Conservation (phyloP, 2,888 invertebrate species). For the Microchrysa polita region DNA sequence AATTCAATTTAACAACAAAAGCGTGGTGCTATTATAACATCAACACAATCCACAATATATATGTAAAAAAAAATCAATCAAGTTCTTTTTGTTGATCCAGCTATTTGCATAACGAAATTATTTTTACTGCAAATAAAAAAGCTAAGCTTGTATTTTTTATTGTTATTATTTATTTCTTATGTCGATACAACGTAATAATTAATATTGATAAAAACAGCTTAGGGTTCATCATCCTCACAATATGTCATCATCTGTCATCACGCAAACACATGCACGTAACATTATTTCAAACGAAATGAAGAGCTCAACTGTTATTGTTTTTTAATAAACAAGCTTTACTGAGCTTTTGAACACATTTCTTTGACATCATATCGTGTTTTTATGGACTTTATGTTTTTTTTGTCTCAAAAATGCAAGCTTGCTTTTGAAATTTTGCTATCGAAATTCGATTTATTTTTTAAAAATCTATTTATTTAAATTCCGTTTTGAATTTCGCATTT, state of each 20-base stretch:
- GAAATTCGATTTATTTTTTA: conserved; percentile 9
- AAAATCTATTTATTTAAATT: conserved; percentile 24
- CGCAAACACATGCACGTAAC: too few relatives aligned
- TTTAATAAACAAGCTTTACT: conserved; percentile 11
- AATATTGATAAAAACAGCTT: conserved; percentile 17
- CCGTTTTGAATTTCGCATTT: conserved; percentile 34
- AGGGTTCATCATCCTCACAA: conserved; percentile 11
- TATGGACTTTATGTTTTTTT: background rate
- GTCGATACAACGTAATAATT: too few relatives aligned
- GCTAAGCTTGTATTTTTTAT: conserved; percentile 47
- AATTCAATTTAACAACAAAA: conserved; percentile 29
- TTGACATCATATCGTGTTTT: background rate
- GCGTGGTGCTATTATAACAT: conserved; percentile 28
- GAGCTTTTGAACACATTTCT: background rate
- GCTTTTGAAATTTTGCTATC: conserved; percentile 33
- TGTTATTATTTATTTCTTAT: too few relatives aligned
- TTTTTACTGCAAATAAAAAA: conserved; percentile 37
- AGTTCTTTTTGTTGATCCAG: conserved; percentile 51
- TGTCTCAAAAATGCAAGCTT: conserved; percentile 36
- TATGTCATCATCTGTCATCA: too few relatives aligned
- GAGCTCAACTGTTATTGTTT: conserved; percentile 23
- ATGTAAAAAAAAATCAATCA: conserved; percentile 39
- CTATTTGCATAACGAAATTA: conserved; percentile 4
- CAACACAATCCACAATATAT: conserved; percentile 42
- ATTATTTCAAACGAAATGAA: background rate